phyloP scores from a whole-genome alignment of 2,113 vertebrate species.

The Sylvietta virens region DNA sequence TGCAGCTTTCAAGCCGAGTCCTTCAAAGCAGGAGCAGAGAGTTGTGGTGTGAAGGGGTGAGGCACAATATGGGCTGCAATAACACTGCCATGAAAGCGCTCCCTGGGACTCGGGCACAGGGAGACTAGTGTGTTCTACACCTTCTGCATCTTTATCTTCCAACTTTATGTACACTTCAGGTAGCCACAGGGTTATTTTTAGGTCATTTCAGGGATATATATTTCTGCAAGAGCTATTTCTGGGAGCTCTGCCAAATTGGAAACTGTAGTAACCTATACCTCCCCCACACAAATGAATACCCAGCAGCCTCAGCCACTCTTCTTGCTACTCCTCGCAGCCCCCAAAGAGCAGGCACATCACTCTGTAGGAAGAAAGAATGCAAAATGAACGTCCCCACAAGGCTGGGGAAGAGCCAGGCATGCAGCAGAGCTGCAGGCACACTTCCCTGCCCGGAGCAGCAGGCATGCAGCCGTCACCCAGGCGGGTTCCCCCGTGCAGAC shows the following conservation, averaged over 20 bases:
- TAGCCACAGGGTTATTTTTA: slow-evolving; percentile 8
- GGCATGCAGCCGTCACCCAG: not conserved
- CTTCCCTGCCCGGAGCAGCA: not conserved
- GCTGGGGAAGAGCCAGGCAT: not conserved
- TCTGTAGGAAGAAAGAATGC: not conserved
- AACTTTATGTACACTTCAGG: not conserved
- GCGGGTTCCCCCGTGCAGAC: fast-evolving
- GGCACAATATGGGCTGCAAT: not conserved
- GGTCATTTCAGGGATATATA: slow-evolving; percentile 12
- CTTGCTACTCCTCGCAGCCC: not conserved
- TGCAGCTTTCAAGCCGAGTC: not conserved
- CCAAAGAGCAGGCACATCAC: not conserved
- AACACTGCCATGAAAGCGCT: not conserved
- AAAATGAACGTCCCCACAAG: not conserved
- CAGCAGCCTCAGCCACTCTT: not conserved
- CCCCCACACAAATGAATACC: not conserved
- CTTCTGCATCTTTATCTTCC: not conserved
- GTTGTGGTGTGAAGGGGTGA: not conserved
- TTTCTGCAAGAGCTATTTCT: slow-evolving; percentile 32
- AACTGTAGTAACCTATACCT: not conserved
- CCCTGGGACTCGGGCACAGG: not conserved
- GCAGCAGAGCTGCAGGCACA: not conserved
- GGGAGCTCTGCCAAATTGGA: slow-evolving; percentile 12
- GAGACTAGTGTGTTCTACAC: not conserved
- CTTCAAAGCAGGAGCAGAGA: not conserved